A percentile compares a stretch with the other conserved stretches of the same genome.
Evolutionary conservation across 2,888 invertebrate genomes (phyloP).

Genomic region (Lasioglossum villosulum): DNA sequence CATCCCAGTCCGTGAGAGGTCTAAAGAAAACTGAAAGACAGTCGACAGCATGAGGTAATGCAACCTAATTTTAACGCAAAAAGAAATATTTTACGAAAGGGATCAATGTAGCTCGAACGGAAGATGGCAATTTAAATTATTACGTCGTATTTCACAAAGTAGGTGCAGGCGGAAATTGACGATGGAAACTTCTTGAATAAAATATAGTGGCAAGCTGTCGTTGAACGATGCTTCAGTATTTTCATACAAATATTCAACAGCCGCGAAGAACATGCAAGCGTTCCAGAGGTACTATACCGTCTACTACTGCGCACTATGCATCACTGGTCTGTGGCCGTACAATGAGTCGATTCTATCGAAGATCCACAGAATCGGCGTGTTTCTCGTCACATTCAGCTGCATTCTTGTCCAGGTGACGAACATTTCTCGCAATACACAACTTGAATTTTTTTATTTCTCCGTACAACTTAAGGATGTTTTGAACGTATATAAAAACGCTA

Average conservation of each 20-base stretch:
- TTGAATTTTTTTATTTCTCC: too few relatives aligned
- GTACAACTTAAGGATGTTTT: too few relatives aligned
- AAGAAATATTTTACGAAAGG: fast-evolving
- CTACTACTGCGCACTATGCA: not conserved
- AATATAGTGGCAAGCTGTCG: not conserved
- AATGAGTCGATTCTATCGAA: not conserved
- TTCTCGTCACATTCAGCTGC: not conserved
- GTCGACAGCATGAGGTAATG: not conserved
- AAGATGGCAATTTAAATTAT: not conserved
- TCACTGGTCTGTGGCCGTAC: not conserved
- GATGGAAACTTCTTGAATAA: not conserved
- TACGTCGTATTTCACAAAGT: not conserved
- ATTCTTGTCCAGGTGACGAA: not conserved
- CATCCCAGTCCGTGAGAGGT: not conserved
- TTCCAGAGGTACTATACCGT: not conserved
- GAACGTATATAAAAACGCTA: too few relatives aligned
- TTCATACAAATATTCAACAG: not conserved
- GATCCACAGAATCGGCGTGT: not conserved
- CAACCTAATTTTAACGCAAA: not conserved
- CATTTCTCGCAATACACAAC: too few relatives aligned
- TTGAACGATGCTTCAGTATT: not conserved
- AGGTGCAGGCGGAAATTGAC: not conserved
- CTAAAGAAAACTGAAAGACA: not conserved
- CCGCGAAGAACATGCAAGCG: not conserved
- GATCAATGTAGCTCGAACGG: not conserved